Evolutionary conservation across 2,797 vertebrate species (phyloP).

Genomic region (Sebastes matsubarae): DNA sequence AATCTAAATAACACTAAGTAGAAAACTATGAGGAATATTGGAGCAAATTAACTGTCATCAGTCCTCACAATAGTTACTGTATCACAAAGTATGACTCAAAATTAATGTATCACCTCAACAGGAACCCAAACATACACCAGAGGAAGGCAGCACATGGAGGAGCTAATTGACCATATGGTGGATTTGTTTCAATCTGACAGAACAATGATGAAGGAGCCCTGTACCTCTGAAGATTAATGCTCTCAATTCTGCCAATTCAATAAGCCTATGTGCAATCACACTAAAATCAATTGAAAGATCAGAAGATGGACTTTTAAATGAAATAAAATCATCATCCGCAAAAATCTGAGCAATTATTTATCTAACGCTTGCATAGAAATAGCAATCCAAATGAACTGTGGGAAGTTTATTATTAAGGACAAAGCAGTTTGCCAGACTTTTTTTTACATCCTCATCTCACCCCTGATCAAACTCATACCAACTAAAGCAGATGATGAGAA

Average conservation of each 20-base stretch:
- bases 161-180: neutral
- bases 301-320: neutral
- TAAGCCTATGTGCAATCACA: neutral
- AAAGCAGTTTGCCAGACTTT: neutral
- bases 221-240: neutral
- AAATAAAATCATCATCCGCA: neutral
- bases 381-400: neutral
- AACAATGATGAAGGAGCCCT: neutral
- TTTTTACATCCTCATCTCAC: neutral
- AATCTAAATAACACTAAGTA: neutral
- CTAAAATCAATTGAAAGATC: neutral
- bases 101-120: neutral
- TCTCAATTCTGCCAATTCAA: neutral
- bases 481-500: conserved; percentile 16
- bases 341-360: neutral
- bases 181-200: neutral
- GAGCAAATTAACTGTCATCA: neutral
- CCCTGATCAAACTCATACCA: conserved; percentile 12
- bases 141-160: neutral
- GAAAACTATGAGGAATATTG: neutral
- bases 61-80: neutral
- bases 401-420: neutral
- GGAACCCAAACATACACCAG: neutral
- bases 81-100: neutral
- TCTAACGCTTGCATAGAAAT: neutral